These are phyloP conservation scores for Steinernema scapterisci DNA, from an alignment of 2,888 invertebrate genomes.

Conservation along the genomic window DNA sequence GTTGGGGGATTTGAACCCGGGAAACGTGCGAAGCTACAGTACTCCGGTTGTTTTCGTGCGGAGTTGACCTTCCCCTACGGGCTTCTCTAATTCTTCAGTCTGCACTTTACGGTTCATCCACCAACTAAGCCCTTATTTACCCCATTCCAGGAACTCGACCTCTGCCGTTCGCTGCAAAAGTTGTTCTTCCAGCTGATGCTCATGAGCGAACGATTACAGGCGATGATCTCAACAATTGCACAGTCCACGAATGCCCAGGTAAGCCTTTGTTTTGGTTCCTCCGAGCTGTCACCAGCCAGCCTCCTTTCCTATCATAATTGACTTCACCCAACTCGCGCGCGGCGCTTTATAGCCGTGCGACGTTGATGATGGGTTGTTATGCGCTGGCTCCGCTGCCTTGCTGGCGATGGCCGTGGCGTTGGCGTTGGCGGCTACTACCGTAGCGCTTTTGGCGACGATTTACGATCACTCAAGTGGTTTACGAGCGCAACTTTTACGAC, in stretches of 20 bases:
- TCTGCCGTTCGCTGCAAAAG: conserved; percentile 83
- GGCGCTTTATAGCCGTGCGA: conserved; percentile 28
- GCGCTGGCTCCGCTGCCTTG: not conserved
- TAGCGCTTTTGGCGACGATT: conserved; percentile 30
- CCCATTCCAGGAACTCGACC: conserved; percentile 75
- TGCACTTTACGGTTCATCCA: too few species aligned
- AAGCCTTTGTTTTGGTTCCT: conserved; percentile 19
- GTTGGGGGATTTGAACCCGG: too few species aligned
- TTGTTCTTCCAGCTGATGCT: conserved; percentile 88
- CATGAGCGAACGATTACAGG: conserved; percentile 77
- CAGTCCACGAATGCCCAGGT: conserved; percentile 60
- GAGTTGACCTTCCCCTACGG: too few species aligned
- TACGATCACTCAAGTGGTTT: conserved; percentile 29
- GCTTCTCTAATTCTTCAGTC: too few species aligned
- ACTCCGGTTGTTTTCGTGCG: too few species aligned
- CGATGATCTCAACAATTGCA: conserved; percentile 69
- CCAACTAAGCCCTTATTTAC: not conserved
- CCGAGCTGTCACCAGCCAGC: not conserved
- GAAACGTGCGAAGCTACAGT: too few species aligned
- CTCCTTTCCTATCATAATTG: conserved; percentile 8
- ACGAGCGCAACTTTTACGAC: conserved; percentile 26
- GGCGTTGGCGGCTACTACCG: conserved; percentile 11
- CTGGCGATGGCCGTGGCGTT: too few species aligned
- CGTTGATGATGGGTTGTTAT: conserved; percentile 32
- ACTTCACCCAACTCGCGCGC: not conserved